Base-by-base conservation (phyloP, 2,888 invertebrate genomes). In the Amitus sp. region DNA sequence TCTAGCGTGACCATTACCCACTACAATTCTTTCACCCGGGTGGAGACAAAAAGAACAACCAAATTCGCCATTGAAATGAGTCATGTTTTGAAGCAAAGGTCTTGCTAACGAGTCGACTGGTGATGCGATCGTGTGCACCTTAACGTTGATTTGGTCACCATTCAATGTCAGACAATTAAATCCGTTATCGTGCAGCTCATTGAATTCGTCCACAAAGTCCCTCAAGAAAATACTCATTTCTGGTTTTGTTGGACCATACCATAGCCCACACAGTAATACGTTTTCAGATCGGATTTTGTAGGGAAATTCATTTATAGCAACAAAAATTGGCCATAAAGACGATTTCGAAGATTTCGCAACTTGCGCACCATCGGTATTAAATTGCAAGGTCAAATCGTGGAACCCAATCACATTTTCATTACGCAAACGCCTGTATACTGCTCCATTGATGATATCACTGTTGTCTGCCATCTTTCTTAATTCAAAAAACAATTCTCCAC, bases 251-350 rank as follows among this genome's bases (percentile, higher is more conserved):
- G 17, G 2, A 20, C 15, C 28, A 10, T 47, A 28, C 47, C 47
- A 58, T 34, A 58, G 18, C 12, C 43, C 58, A 42, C 51, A 51
- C 10, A 51, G 33, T 15, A 58, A 30, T 1, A 47, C 23, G 12
- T 57, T 47, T 19, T 52, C 42, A 17, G 19, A 28, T 34, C 67
- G 37, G 9, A 43, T 15, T 47, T 28, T 42, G 19, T 52, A 57
- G n/a, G 65, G 60, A 12, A 65, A 42, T 47, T 65, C 62, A 30
- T 67, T 65, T 7, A 65, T 42, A 13, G 30, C 13, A 15, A 65
- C 45, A 13, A 50, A 42, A 17, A 67, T 51, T 12, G 60, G 65
- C 60, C 63, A 65, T 39, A 65, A 15, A 18, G 56, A 55, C 18
- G 13, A 19, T 17, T 52, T 59, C 9, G 67, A 54, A 12, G 62